These are phyloP conservation scores for Vulpes ferrilata DNA, from an alignment of 2,113 vertebrate genomes.

Conservation along the genomic window DNA sequence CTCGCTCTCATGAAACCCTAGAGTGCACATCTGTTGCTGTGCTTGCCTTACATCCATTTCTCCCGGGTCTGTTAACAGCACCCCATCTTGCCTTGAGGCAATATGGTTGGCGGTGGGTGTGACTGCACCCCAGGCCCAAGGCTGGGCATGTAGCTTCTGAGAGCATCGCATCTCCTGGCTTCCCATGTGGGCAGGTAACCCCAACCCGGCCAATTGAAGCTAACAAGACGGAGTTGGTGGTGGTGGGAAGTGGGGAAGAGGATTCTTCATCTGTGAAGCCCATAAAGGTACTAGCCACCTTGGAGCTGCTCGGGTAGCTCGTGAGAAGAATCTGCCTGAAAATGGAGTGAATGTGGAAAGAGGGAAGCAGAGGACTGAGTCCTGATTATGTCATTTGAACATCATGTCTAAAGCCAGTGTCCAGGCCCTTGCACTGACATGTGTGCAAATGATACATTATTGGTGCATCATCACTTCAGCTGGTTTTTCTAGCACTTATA, in stretches of 20 bases:
- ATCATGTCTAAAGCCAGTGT: neutral
- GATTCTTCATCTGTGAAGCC: neutral
- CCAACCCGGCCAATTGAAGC: neutral
- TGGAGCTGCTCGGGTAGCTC: neutral
- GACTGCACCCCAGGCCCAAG: neutral
- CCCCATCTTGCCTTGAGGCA: neutral
- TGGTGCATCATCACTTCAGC: neutral
- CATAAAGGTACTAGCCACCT: neutral
- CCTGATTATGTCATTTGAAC: neutral
- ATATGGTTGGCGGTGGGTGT: neutral
- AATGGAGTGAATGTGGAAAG: neutral
- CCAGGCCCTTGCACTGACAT: neutral
- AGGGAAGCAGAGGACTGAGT: neutral
- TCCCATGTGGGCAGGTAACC: neutral
- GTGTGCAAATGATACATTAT: neutral
- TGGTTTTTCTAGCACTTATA: constrained; percentile 1
- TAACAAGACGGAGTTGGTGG: neutral
- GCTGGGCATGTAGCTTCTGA: neutral
- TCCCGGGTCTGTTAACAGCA: neutral
- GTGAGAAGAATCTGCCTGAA: neutral
- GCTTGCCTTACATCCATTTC: neutral
- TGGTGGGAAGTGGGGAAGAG: neutral
- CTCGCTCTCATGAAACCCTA: neutral
- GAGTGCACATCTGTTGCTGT: neutral
- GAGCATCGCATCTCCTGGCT: neutral